Evolutionary conservation across 2,888 invertebrate species (phyloP).

Genomic region (Lycophotia porphyrea): DNA sequence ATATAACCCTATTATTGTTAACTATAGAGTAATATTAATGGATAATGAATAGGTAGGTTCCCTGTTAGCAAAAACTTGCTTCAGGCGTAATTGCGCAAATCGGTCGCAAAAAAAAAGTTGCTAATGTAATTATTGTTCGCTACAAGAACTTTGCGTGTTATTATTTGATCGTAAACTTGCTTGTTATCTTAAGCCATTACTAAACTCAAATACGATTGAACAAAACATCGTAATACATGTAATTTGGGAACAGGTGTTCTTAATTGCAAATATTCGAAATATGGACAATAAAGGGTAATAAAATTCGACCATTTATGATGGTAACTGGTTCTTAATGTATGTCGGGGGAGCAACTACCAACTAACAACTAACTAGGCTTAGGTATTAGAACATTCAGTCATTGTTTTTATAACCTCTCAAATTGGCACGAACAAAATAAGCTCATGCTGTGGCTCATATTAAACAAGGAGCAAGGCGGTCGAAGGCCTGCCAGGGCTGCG

Average conservation of each 20-base stretch:
- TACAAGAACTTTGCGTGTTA: slow-evolving; percentile 27
- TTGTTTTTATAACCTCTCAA: not conserved
- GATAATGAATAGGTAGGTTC: not conserved
- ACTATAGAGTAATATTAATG: not conserved
- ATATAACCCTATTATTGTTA: not conserved
- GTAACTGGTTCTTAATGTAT: slow-evolving; percentile 1
- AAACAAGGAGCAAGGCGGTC: not conserved
- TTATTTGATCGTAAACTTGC: slow-evolving; percentile 25
- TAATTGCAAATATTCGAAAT: slow-evolving; percentile 30
- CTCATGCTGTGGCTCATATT: not conserved
- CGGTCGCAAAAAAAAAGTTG: slow-evolving; percentile 35
- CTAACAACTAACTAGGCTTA: slow-evolving; percentile 6
- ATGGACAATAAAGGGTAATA: slow-evolving; percentile 24
- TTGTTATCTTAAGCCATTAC: slow-evolving; percentile 26
- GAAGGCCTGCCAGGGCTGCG: too few species aligned
- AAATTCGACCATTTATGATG: slow-evolving; percentile 27
- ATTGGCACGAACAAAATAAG: not conserved
- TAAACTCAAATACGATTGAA: slow-evolving; percentile 12
- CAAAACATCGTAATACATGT: slow-evolving; percentile 22
- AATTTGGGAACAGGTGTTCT: slow-evolving; percentile 41
- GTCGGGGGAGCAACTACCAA: not conserved
- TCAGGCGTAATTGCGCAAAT: not conserved
- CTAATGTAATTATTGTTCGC: not conserved
- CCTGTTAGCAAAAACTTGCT: slow-evolving; percentile 7
- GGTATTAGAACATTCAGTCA: not conserved